Base-by-base conservation (phyloP, 2,797 vertebrate genomes). In the Morus bassanus region DNA sequence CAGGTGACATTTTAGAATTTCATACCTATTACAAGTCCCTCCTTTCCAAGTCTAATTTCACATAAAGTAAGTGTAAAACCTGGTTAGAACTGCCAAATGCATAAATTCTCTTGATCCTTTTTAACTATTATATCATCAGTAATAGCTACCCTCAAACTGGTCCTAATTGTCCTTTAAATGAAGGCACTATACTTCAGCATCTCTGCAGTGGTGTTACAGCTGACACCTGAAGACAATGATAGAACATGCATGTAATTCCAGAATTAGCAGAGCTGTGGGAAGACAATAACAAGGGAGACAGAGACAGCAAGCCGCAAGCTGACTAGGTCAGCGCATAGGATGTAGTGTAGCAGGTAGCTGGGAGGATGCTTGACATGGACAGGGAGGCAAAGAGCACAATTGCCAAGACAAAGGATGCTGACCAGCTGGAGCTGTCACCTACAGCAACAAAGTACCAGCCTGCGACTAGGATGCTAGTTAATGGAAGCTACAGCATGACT, bases 1-100 rank as follows among this genome's bases (percentile, higher is more conserved):
- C 21, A 61, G 65, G 27, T 56, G 59, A 67, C 31, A 45, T 82
- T 85, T 78, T 33, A 72, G 50, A 84, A 84, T 96, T 90, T 78
- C 13, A 0, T 39, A 50, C 39, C 75, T 67, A n/a, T 25, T 83
- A 6, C 22, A 70, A 91, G 64, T 56, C 50, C 4, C 22, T 39
- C 35, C 30, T 76, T 82, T 59, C 54, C 35, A 85, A n/a, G 57
- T 73, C 46, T 64, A 43, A 77, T 74, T 90, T 74, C 75, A 78
- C 39, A 31, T 45, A 56, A 88, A 78, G 14, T 17, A 87, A 80
- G 54, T 37, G 30, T 70, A 77, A 89, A 57, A 91, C 79, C 27
- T 24, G 3, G 31, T 54, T 73, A 61, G 21, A 80, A 45, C 16
- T 63, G 39, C 33, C 41, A 80, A 64, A 69, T 43, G 27, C 28